phyloP scores from a whole-genome alignment of 2,888 invertebrate species.

The Torymus auratus region DNA sequence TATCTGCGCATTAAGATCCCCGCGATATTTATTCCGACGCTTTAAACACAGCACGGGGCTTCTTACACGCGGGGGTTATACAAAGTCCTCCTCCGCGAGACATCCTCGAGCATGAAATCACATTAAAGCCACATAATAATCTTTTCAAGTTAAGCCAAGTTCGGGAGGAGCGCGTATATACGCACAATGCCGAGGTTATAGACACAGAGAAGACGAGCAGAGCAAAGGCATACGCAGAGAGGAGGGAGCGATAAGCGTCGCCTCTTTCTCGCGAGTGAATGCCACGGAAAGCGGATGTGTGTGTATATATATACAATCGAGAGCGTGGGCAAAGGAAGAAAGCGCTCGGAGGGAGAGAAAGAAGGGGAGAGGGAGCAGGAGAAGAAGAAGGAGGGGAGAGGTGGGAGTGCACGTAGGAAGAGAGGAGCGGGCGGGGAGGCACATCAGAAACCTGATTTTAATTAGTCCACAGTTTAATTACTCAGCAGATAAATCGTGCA shows the following conservation, averaged over 20 bases:
- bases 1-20: too few species aligned
- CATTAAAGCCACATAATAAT: constrained; percentile 21
- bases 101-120: constrained; percentile 9
- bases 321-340: constrained; percentile 28
- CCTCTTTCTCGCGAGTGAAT: constrained; percentile 7
- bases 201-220: constrained; percentile 5
- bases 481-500: constrained; percentile 77
- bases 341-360: constrained; percentile 9
- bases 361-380: constrained; percentile 18
- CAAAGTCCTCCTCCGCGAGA: too few species aligned
- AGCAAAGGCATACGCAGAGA: constrained; percentile 15
- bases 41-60: too few species aligned
- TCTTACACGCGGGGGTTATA: too few species aligned
- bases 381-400: constrained; percentile 50
- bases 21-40: too few species aligned
- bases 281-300: constrained; percentile 24
- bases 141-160: constrained; percentile 17
- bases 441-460: constrained; percentile 77
- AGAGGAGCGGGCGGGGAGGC: constrained; percentile 64
- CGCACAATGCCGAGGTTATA: neutral
- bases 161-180: neutral
- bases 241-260: constrained; percentile 18
- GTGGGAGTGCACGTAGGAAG: constrained; percentile 45
- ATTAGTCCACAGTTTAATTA: constrained; percentile 77
- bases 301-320: neutral